Evolutionary conservation across 2,113 vertebrate species (phyloP), one percentile per base, ranked within the genome.

Genomic region (Upupa epops): DNA sequence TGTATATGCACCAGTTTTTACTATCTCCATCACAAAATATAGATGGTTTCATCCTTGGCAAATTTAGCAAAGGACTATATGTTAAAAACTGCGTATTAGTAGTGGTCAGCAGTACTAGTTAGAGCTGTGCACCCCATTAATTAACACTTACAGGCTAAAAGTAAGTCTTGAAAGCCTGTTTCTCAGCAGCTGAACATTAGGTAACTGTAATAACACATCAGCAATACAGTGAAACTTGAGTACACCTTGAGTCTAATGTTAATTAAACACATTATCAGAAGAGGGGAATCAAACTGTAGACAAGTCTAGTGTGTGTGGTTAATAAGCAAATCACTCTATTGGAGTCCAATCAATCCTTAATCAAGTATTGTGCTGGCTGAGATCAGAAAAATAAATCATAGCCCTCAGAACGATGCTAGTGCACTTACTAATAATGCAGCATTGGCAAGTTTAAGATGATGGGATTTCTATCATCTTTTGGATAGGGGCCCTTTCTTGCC

Each of bases 41-140:
- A 36, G 31, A 22, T 76, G 11, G 28, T 89, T 75, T 58, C 9
- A 60, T 58, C 36, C 31, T 58, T 65, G 52, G 11, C 46, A 75
- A 82, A 46, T 26, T 76, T 65, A 65, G 11, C 49, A 52, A 29
- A 73, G 49, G 42, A 84, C 4, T 6, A 49, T 12, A 31, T 0
- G 0, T 70, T 72, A 54, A 83, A 82, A 85, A 59, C 0, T 4
- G 11, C 32, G 2, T 56, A 32, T 75, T 16, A 56, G 22, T 79
- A 45, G 24, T 32, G 16, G 21, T 49, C 11, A 61, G 8, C 72
- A 61, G 49, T 71, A 46, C 13, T 49, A 90, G 11, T 48, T 74
- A 58, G 0, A 10, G 19, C 28, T 58, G 54, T 24, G 76, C 75
- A 10, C 0, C 0, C 1, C 14, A 12, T 58, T 13, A 72, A 2